phyloP scores from a whole-genome alignment of 2,888 invertebrate genomes.

The Lasioglossum morio region DNA sequence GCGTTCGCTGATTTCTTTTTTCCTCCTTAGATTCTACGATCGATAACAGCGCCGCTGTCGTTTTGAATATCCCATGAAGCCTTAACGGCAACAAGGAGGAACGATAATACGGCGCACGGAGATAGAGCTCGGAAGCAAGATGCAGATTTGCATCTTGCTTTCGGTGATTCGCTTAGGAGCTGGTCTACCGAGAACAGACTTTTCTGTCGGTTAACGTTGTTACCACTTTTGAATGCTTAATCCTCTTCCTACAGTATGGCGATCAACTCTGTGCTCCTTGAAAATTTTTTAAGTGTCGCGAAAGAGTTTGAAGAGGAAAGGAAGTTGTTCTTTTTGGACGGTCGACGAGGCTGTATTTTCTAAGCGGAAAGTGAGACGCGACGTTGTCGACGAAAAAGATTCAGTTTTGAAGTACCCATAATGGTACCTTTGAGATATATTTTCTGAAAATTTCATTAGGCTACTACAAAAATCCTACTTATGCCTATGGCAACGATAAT shows the following conservation, averaged over 20 bases:
- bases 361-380: neutral
- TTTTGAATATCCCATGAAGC: conserved; percentile 24
- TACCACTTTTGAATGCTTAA: conserved; percentile 47
- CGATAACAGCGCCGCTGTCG: conserved; percentile 21
- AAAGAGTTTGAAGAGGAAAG: neutral
- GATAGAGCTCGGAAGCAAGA: neutral
- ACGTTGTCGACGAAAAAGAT: neutral
- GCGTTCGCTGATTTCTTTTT: conserved; percentile 26
- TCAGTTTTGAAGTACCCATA: neutral
- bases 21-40: neutral
- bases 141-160: neutral
- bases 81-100: no score
- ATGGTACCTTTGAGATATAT: neutral
- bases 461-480: neutral
- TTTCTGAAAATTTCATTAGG: neutral
- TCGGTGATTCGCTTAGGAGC: neutral
- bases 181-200: conserved; percentile 17
- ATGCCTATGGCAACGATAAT: neutral
- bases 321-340: neutral
- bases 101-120: neutral
- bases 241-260: neutral
- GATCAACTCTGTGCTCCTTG: conserved; percentile 38
- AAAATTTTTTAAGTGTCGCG: conserved; percentile 42
- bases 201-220: conserved; percentile 55
- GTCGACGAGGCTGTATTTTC: neutral